phyloP scores from a whole-genome alignment of 37 sponge, comb jelly and placozoan species.

The Ephydatia muelleri region DNA sequence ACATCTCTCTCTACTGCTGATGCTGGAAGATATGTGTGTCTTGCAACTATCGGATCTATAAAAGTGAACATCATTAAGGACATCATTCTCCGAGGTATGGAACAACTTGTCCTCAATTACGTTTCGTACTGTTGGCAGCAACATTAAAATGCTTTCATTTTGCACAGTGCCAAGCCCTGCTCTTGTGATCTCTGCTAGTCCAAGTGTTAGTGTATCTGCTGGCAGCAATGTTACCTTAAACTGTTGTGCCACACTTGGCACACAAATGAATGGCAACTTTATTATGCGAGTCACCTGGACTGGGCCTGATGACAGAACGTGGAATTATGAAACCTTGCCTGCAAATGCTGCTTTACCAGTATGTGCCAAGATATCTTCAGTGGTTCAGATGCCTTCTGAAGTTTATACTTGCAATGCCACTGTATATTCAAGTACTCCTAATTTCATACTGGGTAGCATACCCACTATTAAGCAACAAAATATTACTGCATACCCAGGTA shows the following conservation, averaged over 20 bases:
- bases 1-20: not conserved
- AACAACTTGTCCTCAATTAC: too few relatives aligned
- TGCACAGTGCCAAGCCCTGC: not conserved
- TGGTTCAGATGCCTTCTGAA: not conserved
- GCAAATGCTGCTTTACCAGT: not conserved
- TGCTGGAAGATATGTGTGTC: not conserved
- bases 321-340: not conserved
- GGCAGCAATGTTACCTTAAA: not conserved
- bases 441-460: not conserved
- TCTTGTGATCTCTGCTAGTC: not conserved
- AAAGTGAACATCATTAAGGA: not conserved
- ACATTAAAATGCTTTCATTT: not conserved
- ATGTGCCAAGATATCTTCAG: not conserved
- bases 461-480: not conserved
- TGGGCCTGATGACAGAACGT: not conserved
- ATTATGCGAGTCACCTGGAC: not conserved
- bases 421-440: not conserved
- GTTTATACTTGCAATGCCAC: not conserved
- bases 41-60: not conserved
- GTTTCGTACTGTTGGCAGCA: too few relatives aligned
- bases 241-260: not conserved
- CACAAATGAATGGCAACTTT: not conserved
- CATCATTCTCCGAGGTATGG: not conserved
- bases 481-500: not conserved
- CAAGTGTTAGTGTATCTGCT: not conserved